A percentile compares a stretch with the other conserved stretches of the same genome.
Evolutionary conservation across 2,888 invertebrate genomes (phyloP).

Genomic region (Hypena proboscidalis): DNA sequence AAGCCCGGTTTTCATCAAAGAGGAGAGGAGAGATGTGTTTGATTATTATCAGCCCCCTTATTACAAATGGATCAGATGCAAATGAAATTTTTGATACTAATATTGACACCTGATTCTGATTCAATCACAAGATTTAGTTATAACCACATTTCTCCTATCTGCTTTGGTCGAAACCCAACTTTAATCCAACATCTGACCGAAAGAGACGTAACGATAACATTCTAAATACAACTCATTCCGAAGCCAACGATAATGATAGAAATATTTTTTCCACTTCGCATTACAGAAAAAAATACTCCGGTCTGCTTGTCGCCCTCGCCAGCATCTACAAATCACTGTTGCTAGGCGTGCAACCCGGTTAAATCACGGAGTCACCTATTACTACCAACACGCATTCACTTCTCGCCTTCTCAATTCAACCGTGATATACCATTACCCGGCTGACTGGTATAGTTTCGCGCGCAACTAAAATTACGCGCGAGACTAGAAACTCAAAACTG

Average conservation of each 20-base stretch:
- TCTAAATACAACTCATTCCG: background rate
- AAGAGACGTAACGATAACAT: no score
- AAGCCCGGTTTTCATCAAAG: no score
- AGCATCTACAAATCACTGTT: constrained; percentile 46
- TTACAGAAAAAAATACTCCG: constrained; percentile 41
- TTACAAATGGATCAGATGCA: no score
- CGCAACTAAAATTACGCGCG: constrained; percentile 4
- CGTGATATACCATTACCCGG: constrained; percentile 41
- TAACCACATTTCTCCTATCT: no score
- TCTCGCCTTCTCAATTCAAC: constrained; percentile 31
- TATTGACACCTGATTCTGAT: no score
- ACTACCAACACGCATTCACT: constrained; percentile 12
- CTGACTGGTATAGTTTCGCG: constrained; percentile 36
- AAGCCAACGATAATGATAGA: constrained; percentile 12
- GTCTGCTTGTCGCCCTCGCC: constrained; percentile 52
- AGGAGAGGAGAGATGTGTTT: no score
- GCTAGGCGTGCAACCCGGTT: constrained; percentile 49
- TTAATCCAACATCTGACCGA: no score
- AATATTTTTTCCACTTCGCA: constrained; percentile 10
- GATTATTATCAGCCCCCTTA: no score
- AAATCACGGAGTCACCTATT: constrained; percentile 35
- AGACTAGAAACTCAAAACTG: constrained; percentile 21
- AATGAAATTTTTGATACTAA: no score
- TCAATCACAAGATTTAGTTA: no score
- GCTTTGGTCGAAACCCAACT: no score